Percentiles rank a stretch among this genome's conserved stretches.
Conservation (phyloP, 1,140 invertebrate species). For the Saccostrea glomerata region DNA sequence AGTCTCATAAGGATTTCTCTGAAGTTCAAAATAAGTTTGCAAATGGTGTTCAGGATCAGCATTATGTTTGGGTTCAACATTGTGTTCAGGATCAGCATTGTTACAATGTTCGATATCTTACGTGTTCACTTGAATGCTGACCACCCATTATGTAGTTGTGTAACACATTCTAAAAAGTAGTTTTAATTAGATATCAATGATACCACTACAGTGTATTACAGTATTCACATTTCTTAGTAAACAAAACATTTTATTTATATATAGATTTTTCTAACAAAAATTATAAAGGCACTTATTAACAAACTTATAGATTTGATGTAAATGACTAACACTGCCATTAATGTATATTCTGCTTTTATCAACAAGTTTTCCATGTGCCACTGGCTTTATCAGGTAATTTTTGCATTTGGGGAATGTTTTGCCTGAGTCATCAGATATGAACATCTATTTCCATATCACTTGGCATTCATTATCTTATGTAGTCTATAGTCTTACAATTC, state of each 20-base stretch:
- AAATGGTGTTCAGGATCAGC: no score
- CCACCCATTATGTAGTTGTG: no score
- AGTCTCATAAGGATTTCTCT: no score
- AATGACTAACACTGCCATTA: neutral
- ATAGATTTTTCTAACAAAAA: neutral
- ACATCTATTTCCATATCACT: neutral
- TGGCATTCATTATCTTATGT: neutral
- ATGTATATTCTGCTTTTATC: constrained; percentile 13
- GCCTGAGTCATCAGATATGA: constrained; percentile 14
- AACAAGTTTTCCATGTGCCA: constrained; percentile 22
- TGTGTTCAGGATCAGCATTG: no score
- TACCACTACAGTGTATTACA: neutral
- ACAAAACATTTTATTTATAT: neutral
- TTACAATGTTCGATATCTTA: no score
- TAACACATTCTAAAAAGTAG: no score
- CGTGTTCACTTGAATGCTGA: no score
- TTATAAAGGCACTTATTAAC: neutral
- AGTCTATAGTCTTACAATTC: neutral
- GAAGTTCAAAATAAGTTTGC: no score
- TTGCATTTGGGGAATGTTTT: neutral
- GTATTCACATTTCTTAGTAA: neutral
- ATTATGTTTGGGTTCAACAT: no score
- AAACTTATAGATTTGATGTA: neutral
- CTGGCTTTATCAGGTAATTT: constrained; percentile 30
- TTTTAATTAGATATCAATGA: neutral